phyloP scores from a whole-genome alignment of 2,888 invertebrate genomes.

The Elysia crispata region DNA sequence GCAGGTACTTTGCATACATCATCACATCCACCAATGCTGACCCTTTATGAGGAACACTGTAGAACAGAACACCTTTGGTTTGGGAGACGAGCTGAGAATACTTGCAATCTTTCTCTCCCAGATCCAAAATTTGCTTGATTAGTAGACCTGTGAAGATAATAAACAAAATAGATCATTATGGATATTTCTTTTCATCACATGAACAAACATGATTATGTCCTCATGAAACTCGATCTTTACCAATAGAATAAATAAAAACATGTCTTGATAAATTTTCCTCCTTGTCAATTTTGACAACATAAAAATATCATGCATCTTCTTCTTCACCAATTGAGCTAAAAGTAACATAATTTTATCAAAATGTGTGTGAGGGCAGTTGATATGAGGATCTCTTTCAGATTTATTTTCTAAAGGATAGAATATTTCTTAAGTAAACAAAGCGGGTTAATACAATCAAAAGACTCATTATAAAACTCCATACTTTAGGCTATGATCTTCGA shows the following conservation, averaged over 20 bases:
- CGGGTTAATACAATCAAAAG: too few species aligned
- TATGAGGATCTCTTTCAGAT: too few species aligned
- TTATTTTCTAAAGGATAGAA: too few species aligned
- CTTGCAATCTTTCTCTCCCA: slow-evolving; percentile 76
- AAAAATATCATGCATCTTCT: too few species aligned
- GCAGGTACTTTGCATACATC: slow-evolving; percentile 86
- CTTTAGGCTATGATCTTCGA: too few species aligned
- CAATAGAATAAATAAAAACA: not conserved
- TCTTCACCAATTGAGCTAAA: too few species aligned
- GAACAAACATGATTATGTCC: not conserved
- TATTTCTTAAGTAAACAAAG: too few species aligned
- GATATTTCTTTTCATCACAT: not conserved
- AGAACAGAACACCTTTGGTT: slow-evolving; percentile 90
- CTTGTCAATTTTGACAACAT: too few species aligned
- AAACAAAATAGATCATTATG: not conserved
- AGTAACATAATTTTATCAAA: too few species aligned
- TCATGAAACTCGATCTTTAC: not conserved
- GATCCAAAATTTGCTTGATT: slow-evolving; percentile 88
- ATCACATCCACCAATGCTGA: slow-evolving; percentile 84
- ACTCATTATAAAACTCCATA: too few species aligned
- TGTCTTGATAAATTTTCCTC: not conserved
- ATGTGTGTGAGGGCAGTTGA: too few species aligned
- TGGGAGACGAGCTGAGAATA: slow-evolving; percentile 83
- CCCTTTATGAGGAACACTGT: slow-evolving; percentile 93
- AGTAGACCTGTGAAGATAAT: slow-evolving; percentile 82